Conservation (phyloP, 2,113 vertebrate species). For the Cololabis saira region DNA sequence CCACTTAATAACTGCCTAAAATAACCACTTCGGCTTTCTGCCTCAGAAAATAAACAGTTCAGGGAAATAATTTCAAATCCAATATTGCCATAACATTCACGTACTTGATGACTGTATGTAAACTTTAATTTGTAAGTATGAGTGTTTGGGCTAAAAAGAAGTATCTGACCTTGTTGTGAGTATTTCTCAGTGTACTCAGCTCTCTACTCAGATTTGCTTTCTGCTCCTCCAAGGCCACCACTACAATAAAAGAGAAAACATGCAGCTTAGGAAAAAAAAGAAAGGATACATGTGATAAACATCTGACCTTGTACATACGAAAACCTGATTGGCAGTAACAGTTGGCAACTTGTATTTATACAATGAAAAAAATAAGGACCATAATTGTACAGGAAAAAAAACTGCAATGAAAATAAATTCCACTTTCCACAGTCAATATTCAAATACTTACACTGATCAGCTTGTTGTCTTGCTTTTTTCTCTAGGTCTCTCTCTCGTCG, state of each 20-base stretch:
- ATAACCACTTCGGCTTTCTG: no score
- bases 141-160: neutral
- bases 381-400: no score
- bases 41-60: no score
- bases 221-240: conserved; percentile 82
- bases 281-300: neutral
- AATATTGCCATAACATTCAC: neutral
- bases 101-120: neutral
- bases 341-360: no score
- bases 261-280: neutral
- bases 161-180: conserved; percentile 79
- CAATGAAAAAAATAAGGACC: no score
- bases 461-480: conserved; percentile 81
- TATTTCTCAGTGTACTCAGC: conserved; percentile 70
- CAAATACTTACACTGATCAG: conserved; percentile 78
- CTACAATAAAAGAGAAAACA: conserved; percentile 58
- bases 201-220: conserved; percentile 74
- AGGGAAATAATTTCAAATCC: neutral
- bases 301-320: no score
- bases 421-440: no score
- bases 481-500: conserved; percentile 76
- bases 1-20: no score
- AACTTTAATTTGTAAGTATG: neutral
- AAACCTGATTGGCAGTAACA: no score
- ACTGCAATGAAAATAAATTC: no score